Evolutionary conservation across 2,888 invertebrate genomes (phyloP).

Genomic region (Dryocosmus kuriphilus): DNA sequence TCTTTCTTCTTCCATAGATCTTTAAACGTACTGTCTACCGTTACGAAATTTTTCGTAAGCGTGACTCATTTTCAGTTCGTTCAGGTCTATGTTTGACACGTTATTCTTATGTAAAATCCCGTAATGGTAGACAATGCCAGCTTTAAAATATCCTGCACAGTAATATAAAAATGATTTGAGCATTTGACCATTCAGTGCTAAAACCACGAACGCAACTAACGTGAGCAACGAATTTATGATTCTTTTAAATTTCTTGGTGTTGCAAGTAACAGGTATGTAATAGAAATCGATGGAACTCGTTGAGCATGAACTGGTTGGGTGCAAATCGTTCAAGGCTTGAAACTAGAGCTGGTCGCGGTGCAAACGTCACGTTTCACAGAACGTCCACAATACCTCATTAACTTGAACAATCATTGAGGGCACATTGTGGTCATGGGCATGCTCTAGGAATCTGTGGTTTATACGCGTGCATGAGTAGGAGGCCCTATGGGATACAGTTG

Average conservation of each 20-base stretch:
- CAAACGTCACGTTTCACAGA: constrained; percentile 71
- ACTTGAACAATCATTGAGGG: constrained; percentile 71
- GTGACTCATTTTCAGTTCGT: too few species aligned
- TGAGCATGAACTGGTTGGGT: constrained; percentile 55
- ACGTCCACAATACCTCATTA: constrained; percentile 68
- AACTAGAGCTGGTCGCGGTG: constrained; percentile 64
- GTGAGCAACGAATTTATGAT: too few species aligned
- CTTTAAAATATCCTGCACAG: too few species aligned
- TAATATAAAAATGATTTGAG: too few species aligned
- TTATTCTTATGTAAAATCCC: too few species aligned
- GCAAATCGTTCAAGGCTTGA: constrained; percentile 39
- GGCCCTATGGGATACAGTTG: neutral
- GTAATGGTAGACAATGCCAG: too few species aligned
- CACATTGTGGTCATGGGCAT: constrained; percentile 52
- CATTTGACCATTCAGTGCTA: too few species aligned
- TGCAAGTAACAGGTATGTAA: neutral
- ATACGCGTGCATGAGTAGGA: constrained; percentile 28
- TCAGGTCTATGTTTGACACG: too few species aligned
- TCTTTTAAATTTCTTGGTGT: neutral
- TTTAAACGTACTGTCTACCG: too few species aligned
- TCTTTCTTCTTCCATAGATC: too few species aligned
- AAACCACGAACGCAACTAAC: too few species aligned
- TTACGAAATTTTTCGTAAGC: too few species aligned
- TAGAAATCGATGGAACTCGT: constrained; percentile 52
- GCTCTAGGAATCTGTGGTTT: constrained; percentile 41